These are phyloP conservation scores for Nicator chloris DNA, from an alignment of 2,113 vertebrate species.

Conservation along the genomic window DNA sequence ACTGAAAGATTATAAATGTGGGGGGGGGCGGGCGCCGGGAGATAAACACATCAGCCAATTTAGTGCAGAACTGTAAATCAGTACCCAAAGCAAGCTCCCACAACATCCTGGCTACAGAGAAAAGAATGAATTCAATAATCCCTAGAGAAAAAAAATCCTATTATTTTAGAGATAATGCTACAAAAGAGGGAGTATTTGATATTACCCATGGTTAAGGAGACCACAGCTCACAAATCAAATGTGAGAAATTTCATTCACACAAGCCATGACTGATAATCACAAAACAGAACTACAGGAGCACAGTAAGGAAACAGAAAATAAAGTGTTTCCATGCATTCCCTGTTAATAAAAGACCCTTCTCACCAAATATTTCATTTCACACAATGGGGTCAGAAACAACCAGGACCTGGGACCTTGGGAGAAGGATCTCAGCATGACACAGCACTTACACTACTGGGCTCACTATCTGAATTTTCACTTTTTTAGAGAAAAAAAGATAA, in stretches of 20 bases:
- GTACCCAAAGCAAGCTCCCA: neutral
- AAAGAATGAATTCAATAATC: neutral
- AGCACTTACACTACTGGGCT: neutral
- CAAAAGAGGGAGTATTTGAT: neutral
- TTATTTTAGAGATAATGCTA: neutral
- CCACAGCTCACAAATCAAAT: neutral
- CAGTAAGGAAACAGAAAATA: neutral
- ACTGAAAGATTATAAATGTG: neutral
- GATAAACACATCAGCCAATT: neutral
- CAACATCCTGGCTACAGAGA: neutral
- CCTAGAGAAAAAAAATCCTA: neutral
- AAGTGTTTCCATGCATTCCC: neutral
- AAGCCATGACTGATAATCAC: neutral
- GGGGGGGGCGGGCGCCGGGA: rapidly evolving
- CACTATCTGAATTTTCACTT: neutral
- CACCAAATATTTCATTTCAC: neutral
- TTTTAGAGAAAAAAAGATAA: neutral
- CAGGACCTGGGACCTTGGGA: neutral
- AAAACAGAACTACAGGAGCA: neutral
- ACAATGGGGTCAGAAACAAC: neutral
- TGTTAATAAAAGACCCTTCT: neutral
- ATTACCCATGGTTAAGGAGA: neutral
- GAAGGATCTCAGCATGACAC: neutral
- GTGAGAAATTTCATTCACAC: neutral
- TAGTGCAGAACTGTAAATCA: neutral